Base-by-base conservation (phyloP, 1,140 invertebrate species). In the Sitodiplosis mosellana region DNA sequence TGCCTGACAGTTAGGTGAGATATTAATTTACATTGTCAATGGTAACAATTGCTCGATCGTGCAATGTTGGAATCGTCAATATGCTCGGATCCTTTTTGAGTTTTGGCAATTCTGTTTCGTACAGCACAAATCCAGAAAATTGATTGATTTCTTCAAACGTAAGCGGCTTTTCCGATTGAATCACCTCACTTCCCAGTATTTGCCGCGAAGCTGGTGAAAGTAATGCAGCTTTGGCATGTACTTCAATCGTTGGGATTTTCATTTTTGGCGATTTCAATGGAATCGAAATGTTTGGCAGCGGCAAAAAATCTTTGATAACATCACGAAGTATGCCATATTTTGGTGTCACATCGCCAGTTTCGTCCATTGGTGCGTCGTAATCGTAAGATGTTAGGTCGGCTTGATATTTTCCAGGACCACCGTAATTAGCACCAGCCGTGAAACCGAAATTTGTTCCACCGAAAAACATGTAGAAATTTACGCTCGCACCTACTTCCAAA, bases 371-470 rank as follows among this genome's bases (percentile, higher is more conserved):
- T 33, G 83, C 79, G 33, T 45, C 81, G 54, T 83, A 88, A 61
- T 88, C 84, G 57, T 87, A 87, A 33, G 80, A 83, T 5, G 84
- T 87, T 27, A 78, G 68, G 53, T 77, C 72, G 3, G 80, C 73
- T 46, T 64, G 63, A 53, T 71, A 78, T 14, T 48, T 42, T 18
- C 45, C 57, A 17, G 45, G 36, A 20, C 49, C 48, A n/a, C 51
- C 57, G 46, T 65, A 67, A 54, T 76, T 75, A 20, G 74, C 73
- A 49, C 71, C 70, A 48, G 76, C 61, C 7, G 68, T 72, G 51
- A 74, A 78, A 46, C 72, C 79, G 59, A 80, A 82, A 48, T 78
- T 79, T n/a, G 76, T 78, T 12, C 80, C 78, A 7, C 78, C 49
- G 38, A 51, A 51, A 56, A 79, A 78, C 69, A 80, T 73, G 52